phyloP scores from a whole-genome alignment of 2,888 invertebrate genomes.

The Blastobasis adustella region DNA sequence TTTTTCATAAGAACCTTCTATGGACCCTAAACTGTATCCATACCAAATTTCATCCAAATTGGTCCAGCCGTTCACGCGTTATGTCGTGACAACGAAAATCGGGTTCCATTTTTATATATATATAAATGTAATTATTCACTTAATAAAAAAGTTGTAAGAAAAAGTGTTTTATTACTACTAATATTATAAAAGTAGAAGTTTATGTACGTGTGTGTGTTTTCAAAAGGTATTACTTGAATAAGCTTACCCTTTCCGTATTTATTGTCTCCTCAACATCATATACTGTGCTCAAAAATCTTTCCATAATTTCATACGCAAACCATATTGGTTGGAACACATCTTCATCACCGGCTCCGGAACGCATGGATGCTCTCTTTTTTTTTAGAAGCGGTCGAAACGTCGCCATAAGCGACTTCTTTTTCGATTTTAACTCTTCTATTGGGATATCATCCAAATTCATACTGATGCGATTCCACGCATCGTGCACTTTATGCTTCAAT shows the following conservation, averaged over 20 bases:
- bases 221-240: not conserved
- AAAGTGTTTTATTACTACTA: no score
- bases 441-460: not conserved
- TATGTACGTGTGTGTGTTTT: no score
- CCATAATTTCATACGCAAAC: slow-evolving; percentile 9
- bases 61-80: no score
- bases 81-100: no score
- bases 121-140: no score
- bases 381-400: slow-evolving; percentile 7
- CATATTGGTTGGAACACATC: slow-evolving; percentile 8
- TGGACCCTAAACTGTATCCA: no score
- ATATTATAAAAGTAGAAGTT: no score
- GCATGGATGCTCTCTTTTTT: slow-evolving; percentile 6
- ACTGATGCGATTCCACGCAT: not conserved
- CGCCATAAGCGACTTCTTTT: slow-evolving; percentile 4
- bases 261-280: slow-evolving; percentile 5
- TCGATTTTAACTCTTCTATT: not conserved
- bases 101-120: no score
- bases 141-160: no score
- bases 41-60: no score
- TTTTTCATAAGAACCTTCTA: no score
- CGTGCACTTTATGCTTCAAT: no score
- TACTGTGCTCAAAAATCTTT: slow-evolving; percentile 5
- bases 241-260: not conserved
- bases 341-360: slow-evolving; percentile 6